Conservation (phyloP, 2,797 vertebrate species). For the Diceros bicornis region DNA sequence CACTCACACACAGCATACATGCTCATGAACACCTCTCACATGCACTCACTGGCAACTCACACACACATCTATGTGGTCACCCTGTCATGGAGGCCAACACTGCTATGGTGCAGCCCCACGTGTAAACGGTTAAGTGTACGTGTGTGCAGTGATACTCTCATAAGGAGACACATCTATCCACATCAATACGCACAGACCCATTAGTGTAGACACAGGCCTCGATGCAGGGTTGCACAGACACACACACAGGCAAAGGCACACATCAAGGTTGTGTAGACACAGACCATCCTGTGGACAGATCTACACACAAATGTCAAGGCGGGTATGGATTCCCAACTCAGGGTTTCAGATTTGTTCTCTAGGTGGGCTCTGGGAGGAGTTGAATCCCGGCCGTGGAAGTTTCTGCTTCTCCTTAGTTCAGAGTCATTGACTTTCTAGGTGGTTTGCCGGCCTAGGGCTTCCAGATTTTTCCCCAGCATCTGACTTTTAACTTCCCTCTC, state of each 20-base stretch:
- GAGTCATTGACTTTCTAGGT: background rate
- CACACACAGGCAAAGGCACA: background rate
- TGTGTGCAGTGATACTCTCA: background rate
- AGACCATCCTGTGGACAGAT: background rate
- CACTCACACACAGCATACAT: background rate
- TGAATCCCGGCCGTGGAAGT: background rate
- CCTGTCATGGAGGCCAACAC: rapidly evolving
- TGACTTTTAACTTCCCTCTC: background rate
- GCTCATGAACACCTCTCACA: background rate
- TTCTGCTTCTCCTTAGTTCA: background rate
- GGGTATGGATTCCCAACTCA: background rate
- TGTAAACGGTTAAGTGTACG: background rate
- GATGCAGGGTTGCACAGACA: background rate
- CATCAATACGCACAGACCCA: background rate
- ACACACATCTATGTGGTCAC: background rate
- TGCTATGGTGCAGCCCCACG: background rate
- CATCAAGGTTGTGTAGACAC: background rate
- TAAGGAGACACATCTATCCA: background rate
- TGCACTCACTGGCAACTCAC: background rate
- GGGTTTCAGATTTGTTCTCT: background rate
- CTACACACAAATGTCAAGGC: background rate
- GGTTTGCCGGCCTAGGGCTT: background rate
- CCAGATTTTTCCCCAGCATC: background rate
- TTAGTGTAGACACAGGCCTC: background rate
- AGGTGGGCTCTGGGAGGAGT: background rate